Evolutionary conservation across 2,113 vertebrate genomes (phyloP), one percentile per base, ranked within the genome.

Genomic region (Athene noctua): DNA sequence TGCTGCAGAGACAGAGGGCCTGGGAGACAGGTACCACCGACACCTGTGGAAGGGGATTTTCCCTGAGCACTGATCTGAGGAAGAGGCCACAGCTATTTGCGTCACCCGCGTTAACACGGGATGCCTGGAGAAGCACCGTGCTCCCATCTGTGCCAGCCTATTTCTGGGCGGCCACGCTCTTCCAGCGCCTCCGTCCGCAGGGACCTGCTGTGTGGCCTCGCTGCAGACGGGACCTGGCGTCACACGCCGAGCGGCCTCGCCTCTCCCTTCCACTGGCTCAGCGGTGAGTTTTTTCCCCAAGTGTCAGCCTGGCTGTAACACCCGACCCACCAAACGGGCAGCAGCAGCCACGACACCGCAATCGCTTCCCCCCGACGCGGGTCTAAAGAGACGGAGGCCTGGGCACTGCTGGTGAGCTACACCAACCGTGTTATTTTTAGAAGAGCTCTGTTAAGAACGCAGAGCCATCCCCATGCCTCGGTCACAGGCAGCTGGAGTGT

Each of bases 331-430:
- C n/a, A 25, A 27, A 67, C 2, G 9, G 15, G 47, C 5, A 16
- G 75, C 46, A 93, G 46, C 61, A 82, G 27, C 7, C 65, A 61
- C 2, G 5, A 42, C 0, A 17, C 5, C 7, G 21, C 0, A 0
- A 32, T 3, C 0, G 0, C 42, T 58, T 40, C 30, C 42, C 21
- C 23, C 30, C 38, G 10, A 1, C 4, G 8, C 30, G 13, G 61
- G 46, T 61, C 47, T 57, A 21, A 62, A 13, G 15, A 15, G 49
- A 36, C 47, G 51, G 15, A 47, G 42, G 14, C 36, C 23, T 2
- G 13, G 44, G 15, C 14, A 68, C 71, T 59, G 61, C 51, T 21
- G 6, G 16, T 17, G 21, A 71, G 30, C 15, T 20, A 25, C 62
- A n/a, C 0, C 10, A 40, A 44, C 23, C 44, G 3, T 0, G 5